Evolutionary conservation across 2,113 vertebrate species (phyloP).

Genomic region (Ibidorhyncha struthersii): DNA sequence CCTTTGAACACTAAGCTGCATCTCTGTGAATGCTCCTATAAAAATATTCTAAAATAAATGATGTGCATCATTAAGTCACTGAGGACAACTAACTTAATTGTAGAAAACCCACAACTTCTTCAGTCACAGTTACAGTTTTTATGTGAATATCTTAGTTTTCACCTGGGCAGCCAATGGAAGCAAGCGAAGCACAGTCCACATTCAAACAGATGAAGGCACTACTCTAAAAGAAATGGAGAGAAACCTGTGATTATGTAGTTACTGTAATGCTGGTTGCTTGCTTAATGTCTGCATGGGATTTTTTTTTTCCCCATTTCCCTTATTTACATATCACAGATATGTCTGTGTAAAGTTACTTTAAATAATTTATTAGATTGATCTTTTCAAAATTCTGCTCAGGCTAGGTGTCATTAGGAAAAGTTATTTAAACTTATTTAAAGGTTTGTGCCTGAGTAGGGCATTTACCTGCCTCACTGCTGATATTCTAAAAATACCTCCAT

Average conservation of each 20-base stretch:
- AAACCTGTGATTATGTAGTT: constrained; percentile 75
- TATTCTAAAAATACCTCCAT: constrained; percentile 92
- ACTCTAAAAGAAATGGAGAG: constrained; percentile 49
- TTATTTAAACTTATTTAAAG: constrained; percentile 79
- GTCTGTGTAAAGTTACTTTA: constrained; percentile 77
- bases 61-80: constrained; percentile 66
- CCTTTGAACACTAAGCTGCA: background rate
- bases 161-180: background rate
- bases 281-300: constrained; percentile 26
- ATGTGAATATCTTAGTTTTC: constrained; percentile 54
- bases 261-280: constrained; percentile 38
- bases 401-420: constrained; percentile 73
- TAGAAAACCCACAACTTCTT: constrained; percentile 55
- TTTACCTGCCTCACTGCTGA: constrained; percentile 85
- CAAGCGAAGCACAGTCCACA: background rate
- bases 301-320: constrained; percentile 32
- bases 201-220: constrained; percentile 46
- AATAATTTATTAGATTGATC: constrained; percentile 84
- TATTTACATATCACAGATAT: constrained; percentile 78
- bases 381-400: constrained; percentile 74
- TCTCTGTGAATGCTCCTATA: constrained; percentile 35
- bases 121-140: constrained; percentile 41
- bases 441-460: constrained; percentile 73
- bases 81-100: constrained; percentile 55
- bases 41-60: constrained; percentile 70